Evolutionary conservation across 2,888 invertebrate genomes (phyloP).

Genomic region (Prenolepis imparis): DNA sequence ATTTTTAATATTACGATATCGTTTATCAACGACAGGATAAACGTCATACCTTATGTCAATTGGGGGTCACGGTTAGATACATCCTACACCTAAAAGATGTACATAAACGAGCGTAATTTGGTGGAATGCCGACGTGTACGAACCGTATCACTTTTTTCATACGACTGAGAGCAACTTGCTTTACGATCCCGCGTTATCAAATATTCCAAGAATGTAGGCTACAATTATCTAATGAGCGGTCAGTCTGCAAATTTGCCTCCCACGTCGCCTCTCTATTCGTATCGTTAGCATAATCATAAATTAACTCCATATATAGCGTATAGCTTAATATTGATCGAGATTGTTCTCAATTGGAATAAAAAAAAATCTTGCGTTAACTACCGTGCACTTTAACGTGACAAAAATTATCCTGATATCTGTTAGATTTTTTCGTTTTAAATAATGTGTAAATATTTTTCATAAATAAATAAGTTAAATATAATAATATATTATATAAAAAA

Average conservation of each 20-base stretch:
- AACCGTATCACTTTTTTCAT: conserved; percentile 63
- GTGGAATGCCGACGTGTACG: conserved; percentile 42
- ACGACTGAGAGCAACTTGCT: conserved; percentile 65
- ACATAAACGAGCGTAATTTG: conserved; percentile 31
- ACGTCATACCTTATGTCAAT: conserved; percentile 52
- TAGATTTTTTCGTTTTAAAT: neutral
- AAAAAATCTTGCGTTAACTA: neutral
- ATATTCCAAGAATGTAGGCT: conserved; percentile 80
- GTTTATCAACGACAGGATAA: neutral
- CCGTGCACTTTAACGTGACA: neutral
- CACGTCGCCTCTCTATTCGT: conserved; percentile 69
- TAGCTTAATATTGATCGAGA: conserved; percentile 3
- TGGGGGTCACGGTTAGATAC: conserved; percentile 45
- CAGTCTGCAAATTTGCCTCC: conserved; percentile 79
- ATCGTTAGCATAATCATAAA: conserved; percentile 40
- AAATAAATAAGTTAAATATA: neutral
- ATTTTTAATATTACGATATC: neutral
- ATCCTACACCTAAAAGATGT: conserved; percentile 26
- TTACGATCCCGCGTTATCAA: conserved; percentile 73
- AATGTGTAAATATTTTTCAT: neutral
- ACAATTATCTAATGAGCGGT: conserved; percentile 80
- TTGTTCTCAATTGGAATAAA: neutral
- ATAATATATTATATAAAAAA: neutral
- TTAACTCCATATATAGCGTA: conserved; percentile 12
- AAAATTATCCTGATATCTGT: neutral